A percentile compares a stretch with the other conserved stretches of the same genome.
phyloP scores from a whole-genome alignment of 2,113 vertebrate genomes.

The Phoxinus phoxinus region DNA sequence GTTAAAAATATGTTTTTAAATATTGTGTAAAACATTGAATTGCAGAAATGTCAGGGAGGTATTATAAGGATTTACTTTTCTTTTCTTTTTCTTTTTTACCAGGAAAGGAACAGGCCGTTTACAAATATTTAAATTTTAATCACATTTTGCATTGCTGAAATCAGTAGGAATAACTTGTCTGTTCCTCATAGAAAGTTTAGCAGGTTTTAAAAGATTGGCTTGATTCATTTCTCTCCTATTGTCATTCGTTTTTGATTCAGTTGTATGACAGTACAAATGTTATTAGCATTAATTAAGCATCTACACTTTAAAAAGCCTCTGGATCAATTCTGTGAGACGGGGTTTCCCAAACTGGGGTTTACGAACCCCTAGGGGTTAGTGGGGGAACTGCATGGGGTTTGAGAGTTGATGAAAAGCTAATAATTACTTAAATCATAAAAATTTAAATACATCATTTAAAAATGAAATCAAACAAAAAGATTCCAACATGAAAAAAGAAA shows the following conservation, averaged over 20 bases:
- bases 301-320: not conserved
- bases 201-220: not conserved
- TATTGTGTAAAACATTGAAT: not conserved
- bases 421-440: not conserved
- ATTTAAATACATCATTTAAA: not conserved
- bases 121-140: constrained; percentile 2
- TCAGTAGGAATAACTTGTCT: not conserved
- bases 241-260: not conserved
- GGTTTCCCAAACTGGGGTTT: not conserved
- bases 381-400: not conserved
- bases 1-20: not conserved
- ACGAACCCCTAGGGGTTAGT: not conserved
- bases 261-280: not conserved
- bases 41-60: not conserved
- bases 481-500: no score
- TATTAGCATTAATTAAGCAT: not conserved
- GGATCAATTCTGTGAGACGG: not conserved
- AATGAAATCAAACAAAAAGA: not conserved
- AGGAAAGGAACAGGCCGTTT: not conserved
- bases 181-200: not conserved
- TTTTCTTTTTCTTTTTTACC: not conserved
- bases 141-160: not conserved
- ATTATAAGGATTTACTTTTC: not conserved
- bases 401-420: not conserved
- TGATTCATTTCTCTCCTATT: not conserved